Percentiles rank a stretch among this genome's conserved stretches.
These are phyloP conservation scores for Syrmaticus mikado DNA, from an alignment of 2,113 vertebrate genomes.

Conservation along the genomic window DNA sequence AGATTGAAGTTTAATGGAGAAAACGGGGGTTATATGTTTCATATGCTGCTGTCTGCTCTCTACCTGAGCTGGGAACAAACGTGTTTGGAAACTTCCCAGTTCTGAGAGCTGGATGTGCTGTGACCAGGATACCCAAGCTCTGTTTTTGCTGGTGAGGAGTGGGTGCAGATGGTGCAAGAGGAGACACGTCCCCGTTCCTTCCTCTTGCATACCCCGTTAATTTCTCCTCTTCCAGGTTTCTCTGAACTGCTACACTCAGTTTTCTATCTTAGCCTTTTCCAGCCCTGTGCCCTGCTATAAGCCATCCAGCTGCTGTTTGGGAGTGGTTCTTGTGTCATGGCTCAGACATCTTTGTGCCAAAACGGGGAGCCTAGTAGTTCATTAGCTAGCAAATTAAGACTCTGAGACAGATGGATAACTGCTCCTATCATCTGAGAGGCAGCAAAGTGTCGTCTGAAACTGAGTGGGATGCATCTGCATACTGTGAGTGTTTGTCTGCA, in stretches of 20 bases:
- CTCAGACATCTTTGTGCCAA: not conserved
- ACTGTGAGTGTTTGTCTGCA: not conserved
- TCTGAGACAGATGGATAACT: not conserved
- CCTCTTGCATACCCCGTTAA: not conserved
- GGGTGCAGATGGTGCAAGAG: not conserved
- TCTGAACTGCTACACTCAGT: not conserved
- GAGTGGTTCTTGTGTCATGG: not conserved
- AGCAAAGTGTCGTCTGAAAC: not conserved
- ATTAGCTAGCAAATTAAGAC: not conserved
- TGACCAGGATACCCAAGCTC: not conserved
- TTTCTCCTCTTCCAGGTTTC: not conserved
- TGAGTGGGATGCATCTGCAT: not conserved
- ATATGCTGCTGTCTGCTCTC: not conserved
- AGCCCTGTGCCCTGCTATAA: not conserved
- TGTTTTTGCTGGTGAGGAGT: fast-evolving
- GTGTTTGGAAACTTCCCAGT: not conserved
- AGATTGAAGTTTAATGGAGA: not conserved
- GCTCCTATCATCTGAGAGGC: not conserved
- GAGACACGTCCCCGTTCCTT: not conserved
- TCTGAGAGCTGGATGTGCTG: not conserved
- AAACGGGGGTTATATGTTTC: not conserved
- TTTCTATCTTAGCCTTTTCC: not conserved
- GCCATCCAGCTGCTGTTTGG: not conserved
- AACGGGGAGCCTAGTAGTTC: not conserved
- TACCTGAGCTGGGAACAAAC: not conserved